Percentiles rank a stretch among this genome's conserved stretches.
These are phyloP conservation scores for Cynaeus angustus DNA, from an alignment of 2,888 invertebrate species.

Conservation along the genomic window DNA sequence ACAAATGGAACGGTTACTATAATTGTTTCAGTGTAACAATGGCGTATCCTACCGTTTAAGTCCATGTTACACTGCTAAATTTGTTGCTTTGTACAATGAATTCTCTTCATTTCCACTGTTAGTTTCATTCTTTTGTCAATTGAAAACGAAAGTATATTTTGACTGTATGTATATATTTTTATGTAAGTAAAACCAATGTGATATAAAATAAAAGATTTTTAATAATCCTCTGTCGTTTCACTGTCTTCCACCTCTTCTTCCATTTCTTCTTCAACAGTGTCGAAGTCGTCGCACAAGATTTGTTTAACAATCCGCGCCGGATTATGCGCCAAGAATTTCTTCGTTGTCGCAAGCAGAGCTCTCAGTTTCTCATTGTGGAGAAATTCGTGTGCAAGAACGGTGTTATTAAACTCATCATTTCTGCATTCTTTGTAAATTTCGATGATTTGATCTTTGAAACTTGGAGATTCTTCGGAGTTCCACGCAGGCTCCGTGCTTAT, in stretches of 20 bases:
- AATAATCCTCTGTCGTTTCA: constrained; percentile 16
- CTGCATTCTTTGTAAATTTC: constrained; percentile 61
- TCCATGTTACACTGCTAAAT: constrained; percentile 12
- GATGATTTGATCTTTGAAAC: constrained; percentile 63
- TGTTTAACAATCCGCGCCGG: constrained; percentile 57
- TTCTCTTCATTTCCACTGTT: background rate
- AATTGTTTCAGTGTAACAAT: background rate
- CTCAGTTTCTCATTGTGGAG: constrained; percentile 60
- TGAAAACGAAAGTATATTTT: constrained; percentile 34
- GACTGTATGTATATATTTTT: constrained; percentile 42
- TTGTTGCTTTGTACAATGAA: background rate
- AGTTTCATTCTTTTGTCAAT: constrained; percentile 11
- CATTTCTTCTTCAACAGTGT: constrained; percentile 10
- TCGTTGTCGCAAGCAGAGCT: constrained; percentile 57
- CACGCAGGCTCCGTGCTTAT: constrained; percentile 63
- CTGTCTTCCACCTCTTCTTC: background rate
- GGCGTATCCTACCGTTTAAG: background rate
- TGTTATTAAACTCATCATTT: constrained; percentile 61
- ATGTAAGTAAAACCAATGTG: constrained; percentile 46
- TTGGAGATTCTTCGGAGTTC: constrained; percentile 62
- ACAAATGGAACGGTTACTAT: background rate
- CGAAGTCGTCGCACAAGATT: constrained; percentile 10
- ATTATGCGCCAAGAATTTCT: constrained; percentile 61
- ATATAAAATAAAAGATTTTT: constrained; percentile 49
- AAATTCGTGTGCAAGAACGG: constrained; percentile 65